phyloP scores from a whole-genome alignment of 2,113 vertebrate species.

The Pteruthius melanotis region DNA sequence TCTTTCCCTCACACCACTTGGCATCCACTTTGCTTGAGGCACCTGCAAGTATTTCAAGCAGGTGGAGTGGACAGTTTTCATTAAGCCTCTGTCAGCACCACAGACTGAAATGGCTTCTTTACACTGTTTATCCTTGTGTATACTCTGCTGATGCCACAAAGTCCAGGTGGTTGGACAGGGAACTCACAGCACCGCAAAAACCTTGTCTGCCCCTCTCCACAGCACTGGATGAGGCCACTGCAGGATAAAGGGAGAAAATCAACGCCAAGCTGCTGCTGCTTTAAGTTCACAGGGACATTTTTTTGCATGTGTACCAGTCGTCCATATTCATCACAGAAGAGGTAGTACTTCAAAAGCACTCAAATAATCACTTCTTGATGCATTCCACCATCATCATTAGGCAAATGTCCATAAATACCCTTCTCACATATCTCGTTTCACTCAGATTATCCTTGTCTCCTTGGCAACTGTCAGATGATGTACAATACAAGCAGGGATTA shows the following conservation, averaged over 20 bases:
- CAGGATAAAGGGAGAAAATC: neutral
- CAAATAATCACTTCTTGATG: conserved; percentile 16
- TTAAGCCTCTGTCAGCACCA: neutral
- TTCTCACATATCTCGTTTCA: conserved; percentile 52
- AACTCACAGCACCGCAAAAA: neutral
- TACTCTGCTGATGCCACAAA: neutral
- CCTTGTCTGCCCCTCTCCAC: neutral
- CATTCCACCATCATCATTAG: conserved; percentile 23
- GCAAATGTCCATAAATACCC: conserved; percentile 61
- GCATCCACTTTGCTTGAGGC: neutral
- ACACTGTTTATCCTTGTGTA: neutral
- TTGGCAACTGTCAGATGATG: conserved; percentile 62
- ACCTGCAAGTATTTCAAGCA: neutral
- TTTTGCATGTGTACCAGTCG: neutral
- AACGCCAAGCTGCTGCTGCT: neutral
- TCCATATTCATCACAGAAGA: neutral
- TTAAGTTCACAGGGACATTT: neutral
- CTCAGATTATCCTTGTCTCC: conserved; percentile 58
- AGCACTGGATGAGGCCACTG: neutral
- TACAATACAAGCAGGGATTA: conserved; percentile 54
- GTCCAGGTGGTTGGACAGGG: neutral
- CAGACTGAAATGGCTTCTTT: neutral
- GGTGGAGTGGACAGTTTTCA: neutral
- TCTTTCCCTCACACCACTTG: neutral
- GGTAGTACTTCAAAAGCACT: conserved; percentile 3